Percentiles rank a stretch among this genome's conserved stretches.
Conservation (phyloP, 2,888 invertebrate genomes). For the Microplitis deprimator region DNA sequence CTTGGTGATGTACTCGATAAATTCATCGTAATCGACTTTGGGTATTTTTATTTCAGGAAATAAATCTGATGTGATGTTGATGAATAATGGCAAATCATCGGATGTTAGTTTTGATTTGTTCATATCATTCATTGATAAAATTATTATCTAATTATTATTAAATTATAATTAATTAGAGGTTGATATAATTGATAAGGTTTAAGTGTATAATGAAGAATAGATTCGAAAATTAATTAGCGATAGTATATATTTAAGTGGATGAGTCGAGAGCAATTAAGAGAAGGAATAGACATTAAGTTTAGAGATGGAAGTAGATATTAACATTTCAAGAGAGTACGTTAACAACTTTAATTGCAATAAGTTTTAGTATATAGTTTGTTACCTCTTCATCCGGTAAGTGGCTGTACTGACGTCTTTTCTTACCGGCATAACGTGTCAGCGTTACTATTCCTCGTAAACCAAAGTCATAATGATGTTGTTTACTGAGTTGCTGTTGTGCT, state of each 20-base stretch:
- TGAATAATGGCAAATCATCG: conserved; percentile 88
- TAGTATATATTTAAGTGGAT: neutral
- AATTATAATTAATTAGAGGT: neutral
- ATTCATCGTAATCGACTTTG: conserved; percentile 83
- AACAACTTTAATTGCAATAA: conserved; percentile 42
- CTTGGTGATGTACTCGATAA: conserved; percentile 74
- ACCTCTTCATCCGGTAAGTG: conserved; percentile 84
- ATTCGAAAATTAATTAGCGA: neutral
- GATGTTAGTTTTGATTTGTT: conserved; percentile 89
- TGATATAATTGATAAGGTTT: neutral
- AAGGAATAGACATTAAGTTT: neutral
- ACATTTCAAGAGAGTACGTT: neutral
- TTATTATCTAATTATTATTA: conserved; percentile 74
- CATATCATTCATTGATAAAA: conserved; percentile 93
- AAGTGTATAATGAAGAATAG: neutral
- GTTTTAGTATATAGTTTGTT: conserved; percentile 21
- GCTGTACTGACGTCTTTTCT: conserved; percentile 81
- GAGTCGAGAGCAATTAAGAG: neutral
- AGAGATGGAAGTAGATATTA: neutral
- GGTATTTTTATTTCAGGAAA: conserved; percentile 86
- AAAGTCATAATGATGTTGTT: conserved; percentile 93
- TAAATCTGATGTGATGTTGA: conserved; percentile 88
- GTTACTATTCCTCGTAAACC: conserved; percentile 91
- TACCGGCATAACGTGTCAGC: conserved; percentile 86
- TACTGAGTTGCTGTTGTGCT: conserved; percentile 88